Percentiles rank a stretch among this genome's conserved stretches.
Evolutionary conservation across 35 echinoderm and acorn worm genomes (phyloP).

Genomic region (Acanthaster planci): DNA sequence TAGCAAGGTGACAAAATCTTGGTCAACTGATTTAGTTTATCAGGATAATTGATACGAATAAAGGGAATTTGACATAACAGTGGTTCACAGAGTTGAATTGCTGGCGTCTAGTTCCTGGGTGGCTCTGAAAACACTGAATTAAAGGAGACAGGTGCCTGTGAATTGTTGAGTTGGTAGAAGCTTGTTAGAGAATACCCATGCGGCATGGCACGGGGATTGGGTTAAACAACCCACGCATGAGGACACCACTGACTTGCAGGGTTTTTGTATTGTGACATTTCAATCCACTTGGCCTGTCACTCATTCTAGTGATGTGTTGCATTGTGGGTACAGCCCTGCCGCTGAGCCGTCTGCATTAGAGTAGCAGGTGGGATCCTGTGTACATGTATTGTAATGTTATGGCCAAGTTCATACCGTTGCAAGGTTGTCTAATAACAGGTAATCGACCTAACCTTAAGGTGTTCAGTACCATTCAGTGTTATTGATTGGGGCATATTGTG

Average conservation of each 20-base stretch:
- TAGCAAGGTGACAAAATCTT: too few species aligned
- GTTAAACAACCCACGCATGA: slow-evolving; percentile 1
- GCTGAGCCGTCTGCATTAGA: background rate
- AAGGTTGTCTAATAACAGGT: background rate
- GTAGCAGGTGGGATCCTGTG: background rate
- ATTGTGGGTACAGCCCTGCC: background rate
- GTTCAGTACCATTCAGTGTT: too few species aligned
- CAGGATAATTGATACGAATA: too few species aligned
- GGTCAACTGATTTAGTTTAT: too few species aligned
- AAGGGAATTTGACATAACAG: background rate
- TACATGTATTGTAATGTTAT: slow-evolving; percentile 10
- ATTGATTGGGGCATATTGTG: too few species aligned
- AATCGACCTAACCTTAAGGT: too few species aligned
- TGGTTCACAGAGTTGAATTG: slow-evolving; percentile 13
- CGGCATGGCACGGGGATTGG: background rate
- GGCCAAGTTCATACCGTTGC: background rate
- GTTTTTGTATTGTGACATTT: slow-evolving; percentile 17
- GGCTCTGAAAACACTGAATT: background rate
- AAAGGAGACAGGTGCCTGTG: slow-evolving; percentile 6
- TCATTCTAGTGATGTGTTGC: background rate
- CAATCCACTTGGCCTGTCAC: background rate
- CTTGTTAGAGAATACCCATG: slow-evolving; percentile 23
- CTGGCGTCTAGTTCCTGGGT: slow-evolving; percentile 9
- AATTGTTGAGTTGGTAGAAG: background rate
- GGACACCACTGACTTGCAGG: background rate